phyloP scores from a whole-genome alignment of 2,888 invertebrate genomes.

The Melitaea athalia region DNA sequence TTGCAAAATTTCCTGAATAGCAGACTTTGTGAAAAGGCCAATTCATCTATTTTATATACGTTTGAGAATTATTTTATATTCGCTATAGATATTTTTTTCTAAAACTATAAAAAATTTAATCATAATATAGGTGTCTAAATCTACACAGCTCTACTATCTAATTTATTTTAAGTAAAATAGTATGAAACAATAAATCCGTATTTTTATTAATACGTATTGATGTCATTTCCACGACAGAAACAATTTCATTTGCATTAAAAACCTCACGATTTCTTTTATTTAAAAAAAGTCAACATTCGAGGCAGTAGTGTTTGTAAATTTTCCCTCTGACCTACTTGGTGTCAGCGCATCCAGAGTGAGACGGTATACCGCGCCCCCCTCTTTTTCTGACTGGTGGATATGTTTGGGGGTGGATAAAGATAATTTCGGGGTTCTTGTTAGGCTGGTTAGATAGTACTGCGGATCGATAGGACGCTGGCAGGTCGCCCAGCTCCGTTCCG shows the following conservation, averaged over 20 bases:
- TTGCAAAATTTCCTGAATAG: conserved; percentile 2
- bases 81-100: no score
- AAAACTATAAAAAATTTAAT: no score
- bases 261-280: conserved; percentile 60
- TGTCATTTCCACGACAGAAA: conserved; percentile 59
- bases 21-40: not conserved
- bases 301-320: conserved; percentile 79
- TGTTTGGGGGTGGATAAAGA: conserved; percentile 55
- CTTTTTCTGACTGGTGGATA: conserved; percentile 49
- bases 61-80: no score
- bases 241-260: conserved; percentile 74
- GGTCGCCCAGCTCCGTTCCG: conserved; percentile 78
- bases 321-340: conserved; percentile 81
- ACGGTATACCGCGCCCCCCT: conserved; percentile 58
- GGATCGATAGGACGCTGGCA: conserved; percentile 79
- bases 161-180: not conserved
- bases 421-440: conserved; percentile 66
- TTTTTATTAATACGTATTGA: conserved; percentile 40
- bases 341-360: conserved; percentile 61
- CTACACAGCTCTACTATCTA: no score
- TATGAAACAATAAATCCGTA: conserved; percentile 15
- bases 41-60: no score
- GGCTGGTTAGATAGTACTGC: conserved; percentile 60
- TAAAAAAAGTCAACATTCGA: conserved; percentile 67
- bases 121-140: no score